Percentiles rank a stretch among this genome's conserved stretches.
These are phyloP conservation scores for Tachystola acroxantha DNA, from an alignment of 2,888 invertebrate species.

Conservation along the genomic window DNA sequence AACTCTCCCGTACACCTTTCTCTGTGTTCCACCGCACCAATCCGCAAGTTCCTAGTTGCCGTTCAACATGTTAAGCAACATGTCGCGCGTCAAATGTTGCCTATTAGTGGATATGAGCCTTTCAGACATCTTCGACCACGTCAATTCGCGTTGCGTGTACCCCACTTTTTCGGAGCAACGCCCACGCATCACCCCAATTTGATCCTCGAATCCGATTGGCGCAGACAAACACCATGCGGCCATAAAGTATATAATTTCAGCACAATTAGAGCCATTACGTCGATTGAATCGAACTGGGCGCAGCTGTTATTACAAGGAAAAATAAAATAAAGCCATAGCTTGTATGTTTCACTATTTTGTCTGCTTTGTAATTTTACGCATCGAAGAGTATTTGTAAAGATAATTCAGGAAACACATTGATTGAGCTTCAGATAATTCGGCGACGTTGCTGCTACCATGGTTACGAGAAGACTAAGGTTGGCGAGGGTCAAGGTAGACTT, in stretches of 20 bases:
- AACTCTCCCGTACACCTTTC: no score
- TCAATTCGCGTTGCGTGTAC: conserved; percentile 2
- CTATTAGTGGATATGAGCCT: no score
- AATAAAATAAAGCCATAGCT: neutral
- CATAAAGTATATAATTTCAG: conserved; percentile 5
- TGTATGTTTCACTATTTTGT: neutral
- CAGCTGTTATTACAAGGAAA: conserved; percentile 3
- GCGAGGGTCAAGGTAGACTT: no score
- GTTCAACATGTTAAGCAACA: no score
- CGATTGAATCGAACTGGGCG: conserved; percentile 1
- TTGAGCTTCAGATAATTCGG: no score
- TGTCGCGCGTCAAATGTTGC: no score
- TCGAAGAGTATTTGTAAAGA: neutral
- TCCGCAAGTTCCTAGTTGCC: no score
- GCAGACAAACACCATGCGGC: neutral
- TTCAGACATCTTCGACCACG: no score
- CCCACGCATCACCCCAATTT: neutral
- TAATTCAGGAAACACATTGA: no score
- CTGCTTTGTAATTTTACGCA: neutral
- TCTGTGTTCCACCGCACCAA: no score
- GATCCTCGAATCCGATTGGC: neutral
- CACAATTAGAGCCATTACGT: conserved; percentile 3
- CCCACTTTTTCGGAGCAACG: neutral
- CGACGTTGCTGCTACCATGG: no score
- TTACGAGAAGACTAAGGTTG: no score